Percentiles rank a stretch among this genome's conserved stretches.
Evolutionary conservation across 2,888 invertebrate genomes (phyloP).

Genomic region (Pherbina coryleti): DNA sequence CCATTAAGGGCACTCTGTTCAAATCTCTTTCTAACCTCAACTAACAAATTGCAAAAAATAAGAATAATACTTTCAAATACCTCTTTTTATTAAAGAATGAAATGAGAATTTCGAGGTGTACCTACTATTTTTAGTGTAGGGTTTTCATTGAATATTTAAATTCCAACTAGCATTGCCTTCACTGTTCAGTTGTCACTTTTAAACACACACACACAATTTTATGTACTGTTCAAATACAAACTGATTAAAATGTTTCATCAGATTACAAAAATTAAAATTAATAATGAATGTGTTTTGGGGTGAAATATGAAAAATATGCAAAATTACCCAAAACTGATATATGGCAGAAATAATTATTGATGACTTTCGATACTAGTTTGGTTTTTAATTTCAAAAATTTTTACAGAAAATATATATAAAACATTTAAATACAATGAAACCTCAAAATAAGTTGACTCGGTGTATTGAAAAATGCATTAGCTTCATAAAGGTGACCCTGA

Average conservation of each 20-base stretch:
- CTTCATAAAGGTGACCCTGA: too few relatives aligned
- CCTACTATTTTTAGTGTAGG: too few relatives aligned
- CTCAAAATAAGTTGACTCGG: too few relatives aligned
- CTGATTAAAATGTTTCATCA: slow-evolving; percentile 37
- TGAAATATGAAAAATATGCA: neutral
- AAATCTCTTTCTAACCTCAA: too few relatives aligned
- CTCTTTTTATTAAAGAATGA: too few relatives aligned
- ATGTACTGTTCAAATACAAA: slow-evolving; percentile 24
- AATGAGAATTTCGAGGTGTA: too few relatives aligned
- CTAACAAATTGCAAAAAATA: too few relatives aligned
- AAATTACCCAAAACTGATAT: neutral
- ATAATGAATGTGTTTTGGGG: neutral
- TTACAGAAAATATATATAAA: too few relatives aligned
- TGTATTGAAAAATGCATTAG: too few relatives aligned
- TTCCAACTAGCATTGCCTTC: neutral
- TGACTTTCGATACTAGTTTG: neutral
- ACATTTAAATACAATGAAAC: too few relatives aligned
- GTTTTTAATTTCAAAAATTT: neutral
- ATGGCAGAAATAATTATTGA: slow-evolving; percentile 7
- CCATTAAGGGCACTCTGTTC: too few relatives aligned
- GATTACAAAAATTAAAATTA: slow-evolving; percentile 23
- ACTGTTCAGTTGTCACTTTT: neutral
- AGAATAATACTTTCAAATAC: too few relatives aligned
- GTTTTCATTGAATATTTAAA: neutral
- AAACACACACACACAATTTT: neutral